Conservation (phyloP, 2,888 invertebrate species). For the Cyclophora albipunctata region DNA sequence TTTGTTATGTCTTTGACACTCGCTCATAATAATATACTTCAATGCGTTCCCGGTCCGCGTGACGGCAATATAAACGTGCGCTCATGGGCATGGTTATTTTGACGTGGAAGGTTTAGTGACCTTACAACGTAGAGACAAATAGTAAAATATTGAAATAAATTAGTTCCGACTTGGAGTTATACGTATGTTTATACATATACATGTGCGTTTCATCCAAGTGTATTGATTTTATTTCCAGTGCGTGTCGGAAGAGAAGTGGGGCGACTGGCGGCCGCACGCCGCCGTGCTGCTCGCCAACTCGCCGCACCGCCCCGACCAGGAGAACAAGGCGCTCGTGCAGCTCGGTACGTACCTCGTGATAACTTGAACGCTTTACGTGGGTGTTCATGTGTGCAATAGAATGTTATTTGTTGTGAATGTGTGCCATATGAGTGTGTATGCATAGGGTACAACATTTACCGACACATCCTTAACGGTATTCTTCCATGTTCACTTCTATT, state of each 20-base stretch:
- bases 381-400: no score
- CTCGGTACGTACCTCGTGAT: conserved; percentile 59
- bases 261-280: conserved; percentile 97
- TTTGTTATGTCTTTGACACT: no score
- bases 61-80: not conserved
- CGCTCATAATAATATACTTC: not conserved
- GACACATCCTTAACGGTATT: no score
- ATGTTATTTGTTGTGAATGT: no score
- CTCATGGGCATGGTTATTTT: not conserved
- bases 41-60: not conserved
- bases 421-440: no score
- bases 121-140: no score
- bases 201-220: no score
- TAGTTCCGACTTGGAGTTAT: no score
- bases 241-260: conserved; percentile 84
- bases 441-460: no score
- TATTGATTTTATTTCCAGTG: conserved; percentile 52
- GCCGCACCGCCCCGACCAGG: conserved; percentile 83
- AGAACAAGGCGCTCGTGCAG: conserved; percentile 84
- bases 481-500: not conserved
- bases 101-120: not conserved
- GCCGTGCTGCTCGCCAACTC: conserved; percentile 96
- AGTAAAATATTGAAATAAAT: no score
- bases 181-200: no score
- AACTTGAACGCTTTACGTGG: no score